Evolutionary conservation across 2,888 invertebrate species (phyloP), one percentile per base, ranked within the genome.

Genomic region (Mimachlamys varia): DNA sequence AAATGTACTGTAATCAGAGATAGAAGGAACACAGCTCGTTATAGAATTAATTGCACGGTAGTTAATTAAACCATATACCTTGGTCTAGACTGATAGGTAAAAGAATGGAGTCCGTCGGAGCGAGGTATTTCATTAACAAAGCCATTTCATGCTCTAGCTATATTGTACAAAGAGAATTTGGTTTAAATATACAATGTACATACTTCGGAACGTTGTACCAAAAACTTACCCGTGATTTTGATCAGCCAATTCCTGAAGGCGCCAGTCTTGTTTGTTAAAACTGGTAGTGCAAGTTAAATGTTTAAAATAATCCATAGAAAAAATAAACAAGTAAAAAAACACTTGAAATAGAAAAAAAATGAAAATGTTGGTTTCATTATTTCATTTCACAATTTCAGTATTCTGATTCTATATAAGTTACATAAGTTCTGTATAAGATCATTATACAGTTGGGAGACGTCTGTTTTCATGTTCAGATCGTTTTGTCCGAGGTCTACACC

Each of bases 61-160:
- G 76, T 33, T 76, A 76, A 76, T 76, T 76, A 76, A 76, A 33
- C 76, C 27, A 76, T 76, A 76, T 33, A 76, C 33, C 76, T 33
- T 76, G 76, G 76, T 76, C 76, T 76, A 76, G 76, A 76, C 76
- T 76, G 76, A 76, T 76, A 76, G 4, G 10, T 33, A 22, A 33
- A 27, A 76, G 76, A 76, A 76, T 76, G 33, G 76, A 76, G 27
- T 76, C 13, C 27, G 27, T 33, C 4, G 12, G 76, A 76, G 76
- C 27, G 27, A 7, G 76, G 76, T 27, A 76, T 76, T 76, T 76
- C 12, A 76, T 33, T 27, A 33, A 76, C 76, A 76, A 76, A 27
- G 27, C 33, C 76, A 33, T 7, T 27, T 33, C 33, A 76, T 27
- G 76, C 76, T 76, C 27, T 27, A 76, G 33, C 33, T 33, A 76